Conservation (phyloP, 2,797 vertebrate genomes). For the Hafferia zeledoni region DNA sequence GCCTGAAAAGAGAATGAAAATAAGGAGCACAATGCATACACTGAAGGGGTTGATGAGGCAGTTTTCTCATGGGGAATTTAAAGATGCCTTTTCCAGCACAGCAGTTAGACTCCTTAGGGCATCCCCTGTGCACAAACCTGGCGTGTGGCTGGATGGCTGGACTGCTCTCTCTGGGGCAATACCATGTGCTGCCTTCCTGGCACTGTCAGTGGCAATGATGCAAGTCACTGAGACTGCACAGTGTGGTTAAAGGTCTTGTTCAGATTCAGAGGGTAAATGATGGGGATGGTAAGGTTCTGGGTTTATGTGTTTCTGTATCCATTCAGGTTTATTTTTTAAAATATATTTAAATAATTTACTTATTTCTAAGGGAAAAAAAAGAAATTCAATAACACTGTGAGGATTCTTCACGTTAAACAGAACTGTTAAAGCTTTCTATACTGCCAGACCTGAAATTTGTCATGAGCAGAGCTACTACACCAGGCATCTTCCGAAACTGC, state of each 20-base stretch:
- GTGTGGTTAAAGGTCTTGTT: background rate
- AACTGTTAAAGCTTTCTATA: background rate
- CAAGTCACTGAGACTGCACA: background rate
- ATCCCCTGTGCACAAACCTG: background rate
- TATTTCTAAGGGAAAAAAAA: background rate
- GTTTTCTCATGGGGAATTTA: background rate
- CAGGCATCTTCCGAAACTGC: background rate
- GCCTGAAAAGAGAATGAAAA: conserved; percentile 68
- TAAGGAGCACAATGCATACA: background rate
- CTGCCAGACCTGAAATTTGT: background rate
- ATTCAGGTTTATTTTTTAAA: background rate
- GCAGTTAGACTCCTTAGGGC: background rate
- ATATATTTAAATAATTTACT: background rate
- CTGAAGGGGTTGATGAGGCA: background rate
- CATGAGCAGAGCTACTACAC: background rate
- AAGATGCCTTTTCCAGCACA: background rate
- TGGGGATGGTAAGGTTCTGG: background rate
- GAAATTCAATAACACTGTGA: background rate
- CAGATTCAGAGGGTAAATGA: background rate
- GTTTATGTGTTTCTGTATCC: background rate
- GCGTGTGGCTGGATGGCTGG: fast-evolving
- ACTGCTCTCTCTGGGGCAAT: fast-evolving
- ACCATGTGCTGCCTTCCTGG: fast-evolving
- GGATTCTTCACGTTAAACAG: background rate
- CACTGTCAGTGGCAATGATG: background rate